phyloP scores from a whole-genome alignment of 1,140 invertebrate genomes.

The Camponotus vicinus region DNA sequence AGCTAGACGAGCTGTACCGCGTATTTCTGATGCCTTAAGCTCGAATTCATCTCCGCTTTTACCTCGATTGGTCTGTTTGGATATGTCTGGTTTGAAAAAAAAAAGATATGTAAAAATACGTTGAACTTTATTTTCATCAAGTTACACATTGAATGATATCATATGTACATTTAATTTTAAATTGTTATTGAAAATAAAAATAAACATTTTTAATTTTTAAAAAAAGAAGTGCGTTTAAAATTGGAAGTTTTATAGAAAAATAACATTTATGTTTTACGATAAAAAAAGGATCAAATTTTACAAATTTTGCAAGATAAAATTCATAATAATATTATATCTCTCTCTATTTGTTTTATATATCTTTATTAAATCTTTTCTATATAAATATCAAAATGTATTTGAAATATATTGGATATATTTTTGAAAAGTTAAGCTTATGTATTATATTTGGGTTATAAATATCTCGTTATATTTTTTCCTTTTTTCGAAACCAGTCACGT shows the following conservation, averaged over 20 bases:
- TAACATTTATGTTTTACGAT: background rate
- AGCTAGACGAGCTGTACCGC: slow-evolving; percentile 37
- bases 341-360: background rate
- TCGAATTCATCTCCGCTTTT: background rate
- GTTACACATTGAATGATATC: background rate
- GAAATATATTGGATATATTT: background rate
- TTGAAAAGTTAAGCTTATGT: background rate
- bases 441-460: background rate
- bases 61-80: background rate
- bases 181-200: background rate
- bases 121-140: background rate
- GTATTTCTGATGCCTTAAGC: background rate
- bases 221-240: background rate
- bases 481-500: background rate
- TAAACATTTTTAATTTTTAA: background rate
- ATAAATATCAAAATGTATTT: background rate
- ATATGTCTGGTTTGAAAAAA: background rate
- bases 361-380: background rate
- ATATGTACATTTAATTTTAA: background rate
- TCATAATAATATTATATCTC: background rate
- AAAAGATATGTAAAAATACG: background rate
- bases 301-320: background rate
- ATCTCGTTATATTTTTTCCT: background rate
- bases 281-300: background rate
- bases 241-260: slow-evolving; percentile 1